Percentiles rank a stretch among this genome's conserved stretches.
Evolutionary conservation across 2,113 vertebrate genomes (phyloP).

Genomic region (Trichomycterus rosablanca): DNA sequence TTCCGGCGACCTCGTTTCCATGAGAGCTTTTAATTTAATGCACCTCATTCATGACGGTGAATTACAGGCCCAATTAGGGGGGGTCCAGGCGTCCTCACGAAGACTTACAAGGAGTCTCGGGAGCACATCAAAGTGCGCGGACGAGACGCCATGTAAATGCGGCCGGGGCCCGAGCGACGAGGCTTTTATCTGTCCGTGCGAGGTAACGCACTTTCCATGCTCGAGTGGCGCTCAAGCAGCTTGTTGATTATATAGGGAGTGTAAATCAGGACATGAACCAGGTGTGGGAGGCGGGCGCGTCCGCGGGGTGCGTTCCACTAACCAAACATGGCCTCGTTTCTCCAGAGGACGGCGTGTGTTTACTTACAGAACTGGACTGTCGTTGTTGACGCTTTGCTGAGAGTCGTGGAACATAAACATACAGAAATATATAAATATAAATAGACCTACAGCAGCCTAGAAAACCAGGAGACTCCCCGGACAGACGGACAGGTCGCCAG

Average conservation of each 20-base stretch:
- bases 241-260: slow-evolving; percentile 42
- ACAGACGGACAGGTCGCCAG: too few relatives aligned
- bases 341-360: too few relatives aligned
- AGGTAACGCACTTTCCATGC: slow-evolving; percentile 42
- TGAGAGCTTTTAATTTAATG: slow-evolving; percentile 8
- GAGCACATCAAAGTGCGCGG: slow-evolving; percentile 38
- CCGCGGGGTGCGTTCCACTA: too few relatives aligned
- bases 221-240: slow-evolving; percentile 41
- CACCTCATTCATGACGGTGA: slow-evolving; percentile 4
- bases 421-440: too few relatives aligned
- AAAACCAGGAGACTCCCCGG: too few relatives aligned
- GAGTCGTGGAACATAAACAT: too few relatives aligned
- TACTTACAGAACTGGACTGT: too few relatives aligned
- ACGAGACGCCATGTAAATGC: slow-evolving; percentile 34
- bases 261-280: slow-evolving; percentile 30
- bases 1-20: slow-evolving; percentile 16
- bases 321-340: too few relatives aligned
- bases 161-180: not conserved
- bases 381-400: too few relatives aligned
- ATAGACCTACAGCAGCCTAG: too few relatives aligned
- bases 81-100: slow-evolving; percentile 10
- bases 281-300: slow-evolving; percentile 12
- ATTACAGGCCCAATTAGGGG: slow-evolving; percentile 28
- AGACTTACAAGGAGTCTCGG: slow-evolving; percentile 23
- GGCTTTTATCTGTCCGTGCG: slow-evolving; percentile 39